Percentiles rank a stretch among this genome's conserved stretches.
phyloP scores from a whole-genome alignment of 2,888 invertebrate species.

The Ennomos erosarius region DNA sequence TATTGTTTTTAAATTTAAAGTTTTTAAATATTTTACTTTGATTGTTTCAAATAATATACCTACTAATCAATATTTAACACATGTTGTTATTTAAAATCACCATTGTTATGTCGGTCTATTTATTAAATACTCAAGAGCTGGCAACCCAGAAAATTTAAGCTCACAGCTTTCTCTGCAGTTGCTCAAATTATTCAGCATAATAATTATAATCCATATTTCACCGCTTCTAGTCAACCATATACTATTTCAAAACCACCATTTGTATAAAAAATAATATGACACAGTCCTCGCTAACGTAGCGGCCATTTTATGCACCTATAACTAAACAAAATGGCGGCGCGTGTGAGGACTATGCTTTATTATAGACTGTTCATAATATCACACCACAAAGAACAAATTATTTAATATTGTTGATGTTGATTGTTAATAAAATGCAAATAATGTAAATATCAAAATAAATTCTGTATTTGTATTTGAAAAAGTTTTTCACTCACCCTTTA shows the following conservation, averaged over 20 bases:
- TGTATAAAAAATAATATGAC: constrained; percentile 67
- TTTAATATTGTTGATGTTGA: constrained; percentile 91
- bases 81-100: constrained; percentile 11
- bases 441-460: constrained; percentile 90
- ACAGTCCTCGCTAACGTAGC: constrained; percentile 53
- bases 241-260: constrained; percentile 62
- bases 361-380: constrained; percentile 78
- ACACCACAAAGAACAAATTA: constrained; percentile 85
- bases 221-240: constrained; percentile 76
- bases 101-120: background rate
- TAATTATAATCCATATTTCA: constrained; percentile 65
- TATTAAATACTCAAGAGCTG: constrained; percentile 32
- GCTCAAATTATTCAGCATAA: constrained; percentile 73
- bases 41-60: constrained; percentile 28
- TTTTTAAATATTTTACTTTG: constrained; percentile 21
- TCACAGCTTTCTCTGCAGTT: constrained; percentile 82
- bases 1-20: constrained; percentile 20
- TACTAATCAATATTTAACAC: constrained; percentile 25
- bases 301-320: constrained; percentile 53
- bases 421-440: constrained; percentile 91
- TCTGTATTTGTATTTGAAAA: constrained; percentile 89
- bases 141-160: constrained; percentile 71
- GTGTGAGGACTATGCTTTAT: constrained; percentile 64
- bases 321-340: constrained; percentile 53
- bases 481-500: constrained; percentile 58